Evolutionary conservation across 2,113 vertebrate species (phyloP).

Genomic region (Bambusicola thoracicus): DNA sequence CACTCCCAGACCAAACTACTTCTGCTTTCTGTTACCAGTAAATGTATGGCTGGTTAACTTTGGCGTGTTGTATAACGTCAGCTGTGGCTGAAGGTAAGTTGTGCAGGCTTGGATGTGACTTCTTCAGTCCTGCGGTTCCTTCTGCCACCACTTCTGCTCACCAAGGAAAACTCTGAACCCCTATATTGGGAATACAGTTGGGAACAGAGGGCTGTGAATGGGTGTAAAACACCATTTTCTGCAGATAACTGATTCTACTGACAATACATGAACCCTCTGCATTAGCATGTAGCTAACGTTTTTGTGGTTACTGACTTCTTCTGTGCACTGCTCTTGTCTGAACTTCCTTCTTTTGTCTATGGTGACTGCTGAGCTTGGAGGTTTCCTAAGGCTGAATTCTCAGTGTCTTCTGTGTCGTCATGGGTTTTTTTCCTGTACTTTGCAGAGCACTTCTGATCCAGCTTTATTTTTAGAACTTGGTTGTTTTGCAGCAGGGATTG

Average conservation of each 20-base stretch:
- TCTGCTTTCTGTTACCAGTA: background rate
- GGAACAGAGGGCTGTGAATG: background rate
- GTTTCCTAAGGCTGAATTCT: background rate
- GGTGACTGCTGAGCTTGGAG: conserved; percentile 7
- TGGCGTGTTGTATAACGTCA: background rate
- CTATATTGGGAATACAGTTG: fast-evolving
- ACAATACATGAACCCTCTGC: fast-evolving
- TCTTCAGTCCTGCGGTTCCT: background rate
- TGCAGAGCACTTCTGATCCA: background rate
- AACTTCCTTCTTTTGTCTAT: background rate
- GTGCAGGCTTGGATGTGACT: fast-evolving
- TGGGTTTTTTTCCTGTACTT: background rate
- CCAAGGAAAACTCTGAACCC: background rate
- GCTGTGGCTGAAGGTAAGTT: background rate
- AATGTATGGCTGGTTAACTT: background rate
- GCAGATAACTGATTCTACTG: background rate
- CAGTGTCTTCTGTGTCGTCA: background rate
- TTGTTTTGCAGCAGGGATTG: background rate
- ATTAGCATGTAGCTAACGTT: background rate
- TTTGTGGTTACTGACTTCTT: background rate
- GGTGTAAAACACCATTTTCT: background rate
- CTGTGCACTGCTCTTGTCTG: background rate
- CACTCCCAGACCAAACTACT: background rate
- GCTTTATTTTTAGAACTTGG: background rate
- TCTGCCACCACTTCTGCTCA: background rate